A percentile compares a stretch with the other conserved stretches of the same genome.
These are phyloP conservation scores for Drosophila willistoni DNA, from an alignment of 1,140 invertebrate genomes.

Conservation along the genomic window DNA sequence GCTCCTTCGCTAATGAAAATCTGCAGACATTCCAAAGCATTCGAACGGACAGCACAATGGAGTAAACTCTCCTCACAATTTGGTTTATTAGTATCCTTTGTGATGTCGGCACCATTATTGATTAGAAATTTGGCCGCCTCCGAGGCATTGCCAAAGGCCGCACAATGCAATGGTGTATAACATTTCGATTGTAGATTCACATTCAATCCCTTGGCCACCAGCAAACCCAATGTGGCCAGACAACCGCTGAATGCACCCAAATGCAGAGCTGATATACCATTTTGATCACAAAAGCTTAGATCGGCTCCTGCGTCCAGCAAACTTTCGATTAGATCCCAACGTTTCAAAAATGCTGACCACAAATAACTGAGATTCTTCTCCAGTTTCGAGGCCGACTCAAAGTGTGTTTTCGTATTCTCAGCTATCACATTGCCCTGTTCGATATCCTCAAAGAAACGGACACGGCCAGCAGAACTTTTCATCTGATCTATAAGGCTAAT, in stretches of 20 bases:
- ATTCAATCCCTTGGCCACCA: constrained; percentile 88
- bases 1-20: constrained; percentile 88
- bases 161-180: constrained; percentile 91
- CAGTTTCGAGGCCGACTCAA: constrained; percentile 85
- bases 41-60: constrained; percentile 90
- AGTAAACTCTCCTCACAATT: constrained; percentile 90
- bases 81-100: constrained; percentile 84
- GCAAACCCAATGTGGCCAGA: constrained; percentile 87
- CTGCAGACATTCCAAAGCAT: constrained; percentile 89
- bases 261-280: constrained; percentile 89
- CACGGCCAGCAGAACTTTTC: constrained; percentile 86
- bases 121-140: constrained; percentile 89
- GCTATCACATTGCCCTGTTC: constrained; percentile 86
- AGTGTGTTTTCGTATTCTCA: constrained; percentile 84
- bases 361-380: constrained; percentile 89
- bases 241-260: constrained; percentile 91
- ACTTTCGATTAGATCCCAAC: constrained; percentile 86
- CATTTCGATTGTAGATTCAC: constrained; percentile 87
- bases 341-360: constrained; percentile 88
- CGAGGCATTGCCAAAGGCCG: constrained; percentile 90
- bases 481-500: constrained; percentile 89
- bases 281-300: constrained; percentile 87
- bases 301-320: constrained; percentile 88
- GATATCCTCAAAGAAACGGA: constrained; percentile 88
- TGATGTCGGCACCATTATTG: constrained; percentile 86